A percentile compares a stretch with the other conserved stretches of the same genome.
These are phyloP conservation scores for Emmelina monodactyla DNA, from an alignment of 2,888 invertebrate species.

Conservation along the genomic window DNA sequence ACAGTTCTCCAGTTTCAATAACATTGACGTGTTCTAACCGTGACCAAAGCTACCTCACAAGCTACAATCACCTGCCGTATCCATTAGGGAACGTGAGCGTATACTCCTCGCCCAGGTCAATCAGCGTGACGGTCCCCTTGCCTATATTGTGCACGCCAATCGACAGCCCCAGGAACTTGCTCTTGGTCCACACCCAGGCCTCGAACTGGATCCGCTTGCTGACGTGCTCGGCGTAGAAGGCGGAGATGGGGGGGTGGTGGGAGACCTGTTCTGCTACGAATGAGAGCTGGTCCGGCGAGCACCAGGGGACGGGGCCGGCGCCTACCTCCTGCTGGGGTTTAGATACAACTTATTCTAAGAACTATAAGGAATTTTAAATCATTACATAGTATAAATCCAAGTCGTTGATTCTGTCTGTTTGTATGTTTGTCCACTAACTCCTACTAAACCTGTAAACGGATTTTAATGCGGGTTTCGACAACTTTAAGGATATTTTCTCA, in stretches of 20 bases:
- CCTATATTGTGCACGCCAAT: slow-evolving; percentile 98
- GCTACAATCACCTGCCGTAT: slow-evolving; percentile 91
- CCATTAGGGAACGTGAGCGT: slow-evolving; percentile 97
- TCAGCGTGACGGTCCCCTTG: slow-evolving; percentile 87
- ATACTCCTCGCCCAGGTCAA: slow-evolving; percentile 93
- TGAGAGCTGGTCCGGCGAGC: slow-evolving; percentile 82
- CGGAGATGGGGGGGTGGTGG: slow-evolving; percentile 99
- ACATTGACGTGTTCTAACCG: too few species aligned
- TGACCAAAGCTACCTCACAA: too few species aligned
- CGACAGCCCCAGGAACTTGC: slow-evolving; percentile 97
- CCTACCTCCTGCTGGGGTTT: slow-evolving; percentile 58
- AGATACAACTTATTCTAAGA: too few species aligned
- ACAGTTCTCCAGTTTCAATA: too few species aligned
- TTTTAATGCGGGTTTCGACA: too few species aligned
- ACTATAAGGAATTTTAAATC: too few species aligned
- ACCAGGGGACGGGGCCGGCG: slow-evolving; percentile 94
- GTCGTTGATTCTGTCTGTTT: too few species aligned
- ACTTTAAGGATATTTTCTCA: too few species aligned
- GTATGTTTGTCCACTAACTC: too few species aligned
- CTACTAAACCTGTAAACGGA: too few species aligned
- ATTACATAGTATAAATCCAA: too few species aligned
- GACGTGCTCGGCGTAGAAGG: slow-evolving; percentile 97
- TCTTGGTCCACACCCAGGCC: slow-evolving; percentile 99
- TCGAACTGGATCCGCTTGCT: slow-evolving; percentile 92
- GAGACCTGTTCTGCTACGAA: slow-evolving; percentile 99